Evolutionary conservation across 2,113 vertebrate species (phyloP).

Genomic region (Takifugu bimaculatus): DNA sequence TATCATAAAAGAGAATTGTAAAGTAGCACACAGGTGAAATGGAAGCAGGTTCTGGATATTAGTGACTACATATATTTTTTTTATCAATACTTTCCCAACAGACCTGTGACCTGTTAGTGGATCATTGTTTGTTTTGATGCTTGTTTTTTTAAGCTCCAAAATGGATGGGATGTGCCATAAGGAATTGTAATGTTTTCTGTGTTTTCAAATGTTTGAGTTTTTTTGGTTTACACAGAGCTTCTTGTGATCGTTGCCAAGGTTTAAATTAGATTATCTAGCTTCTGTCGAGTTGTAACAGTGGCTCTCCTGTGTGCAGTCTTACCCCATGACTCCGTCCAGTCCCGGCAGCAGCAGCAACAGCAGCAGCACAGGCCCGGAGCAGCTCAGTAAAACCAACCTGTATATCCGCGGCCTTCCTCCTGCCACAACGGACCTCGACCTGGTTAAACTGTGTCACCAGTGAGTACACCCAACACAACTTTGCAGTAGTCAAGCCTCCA

Average conservation of each 20-base stretch:
- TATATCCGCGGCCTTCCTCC: conserved; percentile 97
- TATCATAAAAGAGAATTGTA: neutral
- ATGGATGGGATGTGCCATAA: neutral
- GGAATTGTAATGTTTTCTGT: neutral
- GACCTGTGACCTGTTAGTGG: no score
- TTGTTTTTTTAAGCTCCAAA: no score
- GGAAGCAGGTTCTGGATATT: no score
- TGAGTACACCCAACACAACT: conserved; percentile 73
- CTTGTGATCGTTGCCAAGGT: conserved; percentile 46
- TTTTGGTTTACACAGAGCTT: conserved; percentile 4
- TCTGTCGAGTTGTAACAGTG: conserved; percentile 73
- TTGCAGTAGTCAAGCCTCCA: no score
- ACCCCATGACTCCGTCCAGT: conserved; percentile 98
- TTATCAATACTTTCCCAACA: no score
- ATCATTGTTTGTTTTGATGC: no score
- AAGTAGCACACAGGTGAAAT: no score
- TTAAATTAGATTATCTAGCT: conserved; percentile 50
- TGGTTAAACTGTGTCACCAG: conserved; percentile 99
- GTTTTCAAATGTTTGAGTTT: neutral
- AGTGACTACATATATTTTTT: no score
- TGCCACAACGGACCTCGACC: conserved; percentile 95
- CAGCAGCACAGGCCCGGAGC: conserved; percentile 94
- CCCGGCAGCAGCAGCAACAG: conserved; percentile 96
- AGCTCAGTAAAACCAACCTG: conserved; percentile 99
- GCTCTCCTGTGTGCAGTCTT: conserved; percentile 84